Evolutionary conservation across 1,140 invertebrate species (phyloP).

Genomic region (Caerostris darwini): DNA sequence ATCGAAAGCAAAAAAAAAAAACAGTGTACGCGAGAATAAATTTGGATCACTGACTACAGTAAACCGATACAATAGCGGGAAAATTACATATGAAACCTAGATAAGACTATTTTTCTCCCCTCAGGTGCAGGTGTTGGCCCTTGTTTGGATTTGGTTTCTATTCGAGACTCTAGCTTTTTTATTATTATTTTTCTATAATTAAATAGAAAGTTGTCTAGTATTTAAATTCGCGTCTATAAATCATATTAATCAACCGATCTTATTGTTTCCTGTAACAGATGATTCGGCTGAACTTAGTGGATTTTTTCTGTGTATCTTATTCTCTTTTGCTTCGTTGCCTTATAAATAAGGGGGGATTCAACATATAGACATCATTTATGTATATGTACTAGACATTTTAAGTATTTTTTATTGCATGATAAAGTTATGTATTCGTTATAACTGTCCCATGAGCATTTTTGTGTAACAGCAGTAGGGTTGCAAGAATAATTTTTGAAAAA

Average conservation of each 20-base stretch:
- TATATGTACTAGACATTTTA: too few species aligned
- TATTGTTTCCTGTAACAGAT: neutral
- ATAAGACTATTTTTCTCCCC: neutral
- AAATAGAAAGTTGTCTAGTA: slow-evolving; percentile 8
- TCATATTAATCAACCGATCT: slow-evolving; percentile 7
- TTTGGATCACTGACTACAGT: neutral
- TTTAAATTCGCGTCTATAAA: neutral
- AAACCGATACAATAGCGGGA: slow-evolving; percentile 17
- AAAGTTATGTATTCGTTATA: too few species aligned
- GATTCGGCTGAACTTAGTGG: too few species aligned
- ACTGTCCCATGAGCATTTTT: too few species aligned
- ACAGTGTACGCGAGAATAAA: neutral
- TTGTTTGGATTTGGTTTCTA: neutral
- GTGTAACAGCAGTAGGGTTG: too few species aligned
- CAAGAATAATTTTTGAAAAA: too few species aligned
- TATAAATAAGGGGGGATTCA: too few species aligned
- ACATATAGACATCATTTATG: too few species aligned
- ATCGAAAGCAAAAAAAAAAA: neutral
- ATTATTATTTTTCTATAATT: slow-evolving; percentile 29
- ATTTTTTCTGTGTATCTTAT: too few species aligned
- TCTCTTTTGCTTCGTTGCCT: too few species aligned
- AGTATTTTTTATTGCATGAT: too few species aligned
- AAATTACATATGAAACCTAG: slow-evolving; percentile 12
- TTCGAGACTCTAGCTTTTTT: neutral
- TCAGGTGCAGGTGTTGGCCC: slow-evolving; percentile 24